Conservation (phyloP, 2,888 invertebrate species). For the Mesoligia furuncula region DNA sequence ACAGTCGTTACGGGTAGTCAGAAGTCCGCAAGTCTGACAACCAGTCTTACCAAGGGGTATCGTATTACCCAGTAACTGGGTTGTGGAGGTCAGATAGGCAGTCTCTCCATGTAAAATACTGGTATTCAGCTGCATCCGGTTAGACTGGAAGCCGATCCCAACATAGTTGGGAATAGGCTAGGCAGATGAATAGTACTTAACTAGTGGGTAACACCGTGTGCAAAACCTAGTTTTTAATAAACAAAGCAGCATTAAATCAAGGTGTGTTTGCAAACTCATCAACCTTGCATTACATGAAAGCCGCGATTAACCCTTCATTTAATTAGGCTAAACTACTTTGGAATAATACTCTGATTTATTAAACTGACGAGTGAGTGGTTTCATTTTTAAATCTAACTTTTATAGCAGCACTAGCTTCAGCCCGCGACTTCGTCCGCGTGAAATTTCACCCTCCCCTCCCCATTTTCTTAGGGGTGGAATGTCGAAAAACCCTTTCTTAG, state of each 20-base stretch:
- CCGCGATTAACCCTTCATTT: conserved; percentile 28
- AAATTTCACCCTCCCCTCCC: too few species aligned
- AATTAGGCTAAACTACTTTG: conserved; percentile 31
- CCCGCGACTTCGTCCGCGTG: too few species aligned
- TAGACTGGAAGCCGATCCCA: neutral
- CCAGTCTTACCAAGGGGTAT: too few species aligned
- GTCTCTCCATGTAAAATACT: too few species aligned
- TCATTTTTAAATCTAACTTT: neutral
- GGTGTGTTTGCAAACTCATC: conserved; percentile 45
- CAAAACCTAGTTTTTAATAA: neutral
- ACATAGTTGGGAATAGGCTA: neutral
- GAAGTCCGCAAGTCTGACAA: too few species aligned
- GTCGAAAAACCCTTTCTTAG: too few species aligned
- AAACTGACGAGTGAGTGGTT: conserved; percentile 7
- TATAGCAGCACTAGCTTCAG: too few species aligned
- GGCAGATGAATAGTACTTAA: neutral
- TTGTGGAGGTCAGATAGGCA: too few species aligned
- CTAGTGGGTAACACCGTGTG: neutral
- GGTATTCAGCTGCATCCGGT: too few species aligned
- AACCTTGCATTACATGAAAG: conserved; percentile 24
- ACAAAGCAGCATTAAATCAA: conserved; percentile 13
- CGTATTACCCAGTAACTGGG: too few species aligned
- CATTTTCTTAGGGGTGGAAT: too few species aligned
- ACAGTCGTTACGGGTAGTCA: too few species aligned
- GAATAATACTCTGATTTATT: conserved; percentile 7